phyloP scores from a whole-genome alignment of 1,140 invertebrate genomes.

The Ceratina australensis region DNA sequence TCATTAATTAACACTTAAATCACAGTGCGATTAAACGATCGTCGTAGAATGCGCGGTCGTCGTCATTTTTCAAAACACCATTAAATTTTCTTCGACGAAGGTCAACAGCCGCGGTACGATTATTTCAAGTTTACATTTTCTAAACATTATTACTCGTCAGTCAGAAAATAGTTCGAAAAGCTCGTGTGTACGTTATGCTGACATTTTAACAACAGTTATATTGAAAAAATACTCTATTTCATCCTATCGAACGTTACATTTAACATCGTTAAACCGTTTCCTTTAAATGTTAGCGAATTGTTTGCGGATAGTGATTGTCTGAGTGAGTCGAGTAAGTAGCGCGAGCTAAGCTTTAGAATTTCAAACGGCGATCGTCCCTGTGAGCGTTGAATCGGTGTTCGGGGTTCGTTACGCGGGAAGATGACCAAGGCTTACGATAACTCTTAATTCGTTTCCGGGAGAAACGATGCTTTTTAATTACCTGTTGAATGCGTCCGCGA shows the following conservation, averaged over 20 bases:
- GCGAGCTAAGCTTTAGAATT: not conserved
- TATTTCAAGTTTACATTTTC: not conserved
- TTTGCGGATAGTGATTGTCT: not conserved
- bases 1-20: too few relatives aligned
- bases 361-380: not conserved
- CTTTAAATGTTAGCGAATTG: not conserved
- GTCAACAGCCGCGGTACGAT: not conserved
- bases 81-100: not conserved
- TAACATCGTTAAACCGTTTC: not conserved
- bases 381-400: not conserved
- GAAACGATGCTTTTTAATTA: conserved; percentile 29
- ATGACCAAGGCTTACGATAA: conserved; percentile 23
- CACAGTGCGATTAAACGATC: too few relatives aligned
- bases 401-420: not conserved
- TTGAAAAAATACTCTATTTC: conserved; percentile 3
- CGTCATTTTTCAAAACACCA: not conserved
- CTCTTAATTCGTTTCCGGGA: not conserved
- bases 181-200: not conserved
- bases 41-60: too few relatives aligned
- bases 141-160: not conserved
- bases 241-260: not conserved
- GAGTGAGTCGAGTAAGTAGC: not conserved
- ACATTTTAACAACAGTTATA: not conserved
- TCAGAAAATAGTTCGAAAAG: not conserved
- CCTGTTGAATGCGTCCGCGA: conserved; percentile 25